phyloP scores from a whole-genome alignment of 2,113 vertebrate genomes.

The Poeciliopsis prolifica region DNA sequence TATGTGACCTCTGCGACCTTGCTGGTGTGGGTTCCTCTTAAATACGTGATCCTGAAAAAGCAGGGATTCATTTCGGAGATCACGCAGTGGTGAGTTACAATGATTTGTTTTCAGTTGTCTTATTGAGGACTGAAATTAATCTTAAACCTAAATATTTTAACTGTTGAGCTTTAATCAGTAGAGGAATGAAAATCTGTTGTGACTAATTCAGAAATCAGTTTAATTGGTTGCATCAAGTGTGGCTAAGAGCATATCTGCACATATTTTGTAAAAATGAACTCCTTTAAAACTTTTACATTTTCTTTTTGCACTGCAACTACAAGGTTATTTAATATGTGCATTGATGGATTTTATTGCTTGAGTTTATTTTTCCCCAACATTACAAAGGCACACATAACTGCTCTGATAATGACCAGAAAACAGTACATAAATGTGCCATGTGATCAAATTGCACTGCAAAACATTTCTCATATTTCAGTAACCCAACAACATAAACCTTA shows the following conservation, averaged over 20 bases:
- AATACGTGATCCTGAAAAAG: constrained; percentile 78
- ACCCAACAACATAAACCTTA: not conserved
- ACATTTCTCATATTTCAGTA: not conserved
- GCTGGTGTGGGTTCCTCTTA: constrained; percentile 86
- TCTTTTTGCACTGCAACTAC: too few species aligned
- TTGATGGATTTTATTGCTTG: not conserved
- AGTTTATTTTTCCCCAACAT: not conserved
- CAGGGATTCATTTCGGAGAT: constrained; percentile 59
- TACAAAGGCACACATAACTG: too few species aligned
- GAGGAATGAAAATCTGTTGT: too few species aligned
- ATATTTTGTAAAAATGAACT: too few species aligned
- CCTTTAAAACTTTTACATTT: too few species aligned
- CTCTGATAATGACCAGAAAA: not conserved
- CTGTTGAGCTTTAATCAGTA: not conserved
- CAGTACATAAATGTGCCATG: not conserved
- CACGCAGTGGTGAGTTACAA: constrained; percentile 74
- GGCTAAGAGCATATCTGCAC: too few species aligned
- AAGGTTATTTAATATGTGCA: not conserved
- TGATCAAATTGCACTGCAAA: not conserved
- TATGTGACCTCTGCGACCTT: constrained; percentile 81
- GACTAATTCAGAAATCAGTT: too few species aligned
- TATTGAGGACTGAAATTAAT: not conserved
- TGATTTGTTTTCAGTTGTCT: not conserved
- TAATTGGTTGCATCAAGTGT: too few species aligned
- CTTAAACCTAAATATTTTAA: not conserved